Evolutionary conservation across 2,888 invertebrate species (phyloP).

Genomic region (Elysia crispata): DNA sequence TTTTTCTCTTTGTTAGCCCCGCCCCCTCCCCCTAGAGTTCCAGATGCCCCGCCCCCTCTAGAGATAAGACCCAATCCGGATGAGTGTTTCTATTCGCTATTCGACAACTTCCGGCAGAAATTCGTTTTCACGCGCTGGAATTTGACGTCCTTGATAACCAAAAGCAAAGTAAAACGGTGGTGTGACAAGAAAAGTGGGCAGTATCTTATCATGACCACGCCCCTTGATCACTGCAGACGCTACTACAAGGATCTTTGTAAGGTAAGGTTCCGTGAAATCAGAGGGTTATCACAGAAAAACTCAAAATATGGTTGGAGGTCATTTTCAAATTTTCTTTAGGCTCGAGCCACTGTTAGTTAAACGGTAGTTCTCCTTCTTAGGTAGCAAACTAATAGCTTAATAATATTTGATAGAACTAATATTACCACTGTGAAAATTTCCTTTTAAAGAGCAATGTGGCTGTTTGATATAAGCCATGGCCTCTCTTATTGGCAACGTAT

Average conservation of each 20-base stretch:
- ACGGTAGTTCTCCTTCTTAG: no score
- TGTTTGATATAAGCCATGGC: no score
- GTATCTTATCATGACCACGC: conserved; percentile 49
- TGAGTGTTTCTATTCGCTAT: conserved; percentile 59
- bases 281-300: no score
- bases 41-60: background rate
- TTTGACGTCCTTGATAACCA: conserved; percentile 46
- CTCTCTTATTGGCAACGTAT: no score
- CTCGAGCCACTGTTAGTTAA: no score
- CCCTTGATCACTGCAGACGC: conserved; percentile 46
- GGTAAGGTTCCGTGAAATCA: no score
- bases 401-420: no score
- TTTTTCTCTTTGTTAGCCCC: conserved; percentile 3
- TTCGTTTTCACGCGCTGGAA: conserved; percentile 48
- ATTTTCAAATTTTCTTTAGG: no score
- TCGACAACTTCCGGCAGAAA: conserved; percentile 57
- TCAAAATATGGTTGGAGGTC: no score
- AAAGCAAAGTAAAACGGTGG: conserved; percentile 51
- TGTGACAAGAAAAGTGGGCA: conserved; percentile 44
- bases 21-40: conserved; percentile 5
- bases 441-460: no score
- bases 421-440: no score
- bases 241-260: conserved; percentile 56
- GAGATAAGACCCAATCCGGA: conserved; percentile 10
- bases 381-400: no score